A percentile compares a stretch with the other conserved stretches of the same genome.
phyloP scores from a whole-genome alignment of 2,113 vertebrate genomes.

The Lophochroa leadbeateri region DNA sequence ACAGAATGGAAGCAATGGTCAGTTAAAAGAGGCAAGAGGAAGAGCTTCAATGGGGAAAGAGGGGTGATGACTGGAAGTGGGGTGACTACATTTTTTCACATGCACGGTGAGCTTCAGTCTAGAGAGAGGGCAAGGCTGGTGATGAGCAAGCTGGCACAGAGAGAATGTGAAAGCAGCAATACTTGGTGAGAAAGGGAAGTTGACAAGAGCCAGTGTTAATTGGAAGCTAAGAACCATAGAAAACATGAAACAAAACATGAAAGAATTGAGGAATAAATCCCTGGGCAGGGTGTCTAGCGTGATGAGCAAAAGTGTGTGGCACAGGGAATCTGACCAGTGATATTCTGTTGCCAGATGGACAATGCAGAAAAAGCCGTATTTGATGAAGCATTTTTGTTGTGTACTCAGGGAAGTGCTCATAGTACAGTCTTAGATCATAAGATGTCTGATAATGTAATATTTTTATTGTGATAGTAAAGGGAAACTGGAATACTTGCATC shows the following conservation, averaged over 20 bases:
- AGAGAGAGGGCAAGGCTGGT: background rate
- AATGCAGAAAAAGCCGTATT: background rate
- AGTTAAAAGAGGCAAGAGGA: background rate
- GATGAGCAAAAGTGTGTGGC: background rate
- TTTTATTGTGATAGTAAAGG: background rate
- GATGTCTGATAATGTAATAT: background rate
- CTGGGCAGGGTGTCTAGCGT: background rate
- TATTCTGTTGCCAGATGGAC: background rate
- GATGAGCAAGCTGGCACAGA: background rate
- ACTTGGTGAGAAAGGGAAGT: background rate
- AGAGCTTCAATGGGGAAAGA: background rate
- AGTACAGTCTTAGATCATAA: background rate
- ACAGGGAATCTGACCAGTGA: background rate
- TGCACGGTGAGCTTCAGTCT: background rate
- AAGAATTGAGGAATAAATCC: background rate
- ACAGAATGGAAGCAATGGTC: background rate
- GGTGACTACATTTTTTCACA: fast-evolving
- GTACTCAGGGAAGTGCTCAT: background rate
- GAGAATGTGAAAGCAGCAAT: background rate
- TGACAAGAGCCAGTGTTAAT: background rate
- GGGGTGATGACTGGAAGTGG: background rate
- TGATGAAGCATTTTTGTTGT: background rate
- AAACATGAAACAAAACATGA: background rate
- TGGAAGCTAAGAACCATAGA: background rate
- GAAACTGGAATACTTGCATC: background rate